phyloP scores from a whole-genome alignment of 2,888 invertebrate species.

The Tiliacea citrago region DNA sequence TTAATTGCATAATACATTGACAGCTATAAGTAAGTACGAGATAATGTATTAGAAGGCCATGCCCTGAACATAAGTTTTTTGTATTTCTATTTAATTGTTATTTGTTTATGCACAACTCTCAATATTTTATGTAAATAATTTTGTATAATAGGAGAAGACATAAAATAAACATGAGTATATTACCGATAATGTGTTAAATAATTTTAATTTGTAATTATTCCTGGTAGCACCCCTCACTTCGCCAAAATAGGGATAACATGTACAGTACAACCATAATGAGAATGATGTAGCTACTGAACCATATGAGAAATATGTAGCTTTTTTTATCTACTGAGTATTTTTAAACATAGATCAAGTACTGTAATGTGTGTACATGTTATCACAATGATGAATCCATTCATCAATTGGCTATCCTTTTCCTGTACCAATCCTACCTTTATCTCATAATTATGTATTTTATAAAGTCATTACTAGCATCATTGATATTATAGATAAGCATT shows the following conservation, averaged over 20 bases:
- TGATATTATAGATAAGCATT: constrained; percentile 13
- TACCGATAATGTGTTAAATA: constrained; percentile 90
- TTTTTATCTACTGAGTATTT: constrained; percentile 38
- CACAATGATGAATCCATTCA: constrained; percentile 79
- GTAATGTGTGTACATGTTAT: constrained; percentile 86
- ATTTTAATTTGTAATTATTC: constrained; percentile 91
- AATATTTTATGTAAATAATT: constrained; percentile 91
- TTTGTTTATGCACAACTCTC: constrained; percentile 91
- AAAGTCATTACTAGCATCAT: constrained; percentile 5
- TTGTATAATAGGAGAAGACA: constrained; percentile 90
- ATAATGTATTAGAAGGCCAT: constrained; percentile 88
- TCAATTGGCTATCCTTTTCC: constrained; percentile 84
- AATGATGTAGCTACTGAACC: constrained; percentile 53
- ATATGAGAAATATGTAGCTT: constrained; percentile 51
- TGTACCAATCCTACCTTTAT: constrained; percentile 71
- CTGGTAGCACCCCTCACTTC: constrained; percentile 91
- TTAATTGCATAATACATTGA: constrained; percentile 89
- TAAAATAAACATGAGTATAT: constrained; percentile 91
- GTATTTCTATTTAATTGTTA: constrained; percentile 91
- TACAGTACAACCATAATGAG: constrained; percentile 73
- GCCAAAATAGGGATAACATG: constrained; percentile 90
- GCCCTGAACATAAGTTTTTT: constrained; percentile 88
- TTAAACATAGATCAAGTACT: constrained; percentile 55
- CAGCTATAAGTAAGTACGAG: constrained; percentile 88
- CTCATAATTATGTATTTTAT: constrained; percentile 5